Evolutionary conservation across 2,113 vertebrate genomes (phyloP), one percentile per base, ranked within the genome.

Genomic region (Amblyornis subalaris): DNA sequence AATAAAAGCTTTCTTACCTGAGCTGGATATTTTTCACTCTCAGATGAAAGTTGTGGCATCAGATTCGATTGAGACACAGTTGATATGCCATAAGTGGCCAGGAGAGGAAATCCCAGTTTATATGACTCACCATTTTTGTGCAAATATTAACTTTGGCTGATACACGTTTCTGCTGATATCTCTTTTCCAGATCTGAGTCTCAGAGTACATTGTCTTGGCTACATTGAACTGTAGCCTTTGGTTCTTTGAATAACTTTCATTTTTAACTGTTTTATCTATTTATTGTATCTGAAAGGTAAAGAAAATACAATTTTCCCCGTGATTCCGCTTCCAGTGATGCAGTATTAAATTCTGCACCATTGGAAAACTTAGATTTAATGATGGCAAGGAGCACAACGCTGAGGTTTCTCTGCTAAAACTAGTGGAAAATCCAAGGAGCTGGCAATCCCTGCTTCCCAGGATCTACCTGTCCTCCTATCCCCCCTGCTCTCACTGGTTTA

Each of bases 111-210:
- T 96, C 97, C 93, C 93, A 96, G 94, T 95, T 98, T 96, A 86
- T 97, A 80, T 98, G 98, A 98, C 97, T 98, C 97, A 98, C 96
- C 85, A 90, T 97, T 98, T 97, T 98, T 97, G 96, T 97, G 94
- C 97, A 98, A 98, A 99, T 98, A 98, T 98, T 99, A 98, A 92
- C 97, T 96, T 98, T 98, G 98, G 98, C 98, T 97, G 96, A 60
- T 90, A 61, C 94, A 83, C 67, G 3, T 93, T 97, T 95, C 84
- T 91, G 85, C 94, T 92, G 96, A 77, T 98, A 98, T 98, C 97
- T 95, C 96, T 98, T 98, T 98, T 98, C 97, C 98, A 98, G 98
- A 98, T 97, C 93, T 90, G 91, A 89, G 81, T 82, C 96, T 97
- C 85, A 85, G 88, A 83, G 53, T 44, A 76, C 85, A 89, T 67